Evolutionary conservation across 1,140 invertebrate species (phyloP).

Genomic region (Bombyx mori): ASM3026992v2 NC_085117.1:15107001-15107500

Average conservation of each 20-base stretch:
- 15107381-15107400: constrained; percentile 69
- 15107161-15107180: constrained; percentile 62
- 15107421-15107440: too few species aligned
- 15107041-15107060: too few species aligned
- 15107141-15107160: constrained; percentile 21
- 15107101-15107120: too few species aligned
- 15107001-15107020: too few species aligned
- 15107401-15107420: too few species aligned
- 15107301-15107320: constrained; percentile 41
- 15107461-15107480: too few species aligned
- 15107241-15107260: constrained; percentile 90
- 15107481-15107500: too few species aligned
- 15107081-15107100: too few species aligned
- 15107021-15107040: too few species aligned
- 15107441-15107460: too few species aligned
- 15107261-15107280: constrained; percentile 78
- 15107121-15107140: too few species aligned
- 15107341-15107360: constrained; percentile 98
- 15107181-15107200: constrained; percentile 94
- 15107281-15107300: constrained; percentile 41
- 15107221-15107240: constrained; percentile 97
- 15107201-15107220: constrained; percentile 94
- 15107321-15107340: constrained; percentile 86
- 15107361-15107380: constrained; percentile 96
- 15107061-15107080: too few species aligned